Evolutionary conservation across 2,888 invertebrate genomes (phyloP), one percentile per base, ranked within the genome.

Genomic region (Limenitis camilla): DNA sequence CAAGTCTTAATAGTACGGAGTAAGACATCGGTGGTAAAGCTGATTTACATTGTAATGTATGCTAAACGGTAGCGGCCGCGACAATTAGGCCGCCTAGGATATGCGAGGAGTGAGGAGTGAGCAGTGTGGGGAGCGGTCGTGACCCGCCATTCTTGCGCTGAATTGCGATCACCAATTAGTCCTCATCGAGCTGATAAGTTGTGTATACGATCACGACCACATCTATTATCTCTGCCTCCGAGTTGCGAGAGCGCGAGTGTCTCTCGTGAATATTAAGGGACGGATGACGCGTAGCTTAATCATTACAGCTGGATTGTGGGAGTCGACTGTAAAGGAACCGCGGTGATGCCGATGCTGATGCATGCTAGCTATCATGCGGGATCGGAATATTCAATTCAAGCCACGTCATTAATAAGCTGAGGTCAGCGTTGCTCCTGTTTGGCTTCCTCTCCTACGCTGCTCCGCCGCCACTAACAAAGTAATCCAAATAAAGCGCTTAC

Each of bases 31-130:
- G 61, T 63, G 63, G 75, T 72, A 72, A 73, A 64, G 73, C 71
- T 77, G 74, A 81, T 83, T 76, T 63, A 67, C 76, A 81, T 84
- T 78, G 77, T 81, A 84, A 86, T 84, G 77, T 81, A 85, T 86
- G 86, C 70, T 76, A 83, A 85, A 67, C 71, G 69, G 65, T 62
- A 49, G 75, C 67, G 73, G 78, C 82, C 83, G 77, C 81, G 67
- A 71, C 78, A 76, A 83, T 83, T 83, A 83, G 79, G 74, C 71
- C 66, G 66, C 67, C 71, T 69, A 68, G 76, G 19, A 19, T 19
- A 19, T 19, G 19, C 19, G 19, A 19, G 19, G 19, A 19, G 19
- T 19, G 19, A 19, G 19, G 3, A 19, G 19, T 19, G 19, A 2
- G 19, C n/a, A n/a, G n/a, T 69, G 71, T 67, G 52, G 65, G 62